Evolutionary conservation across 2,113 vertebrate genomes (phyloP), one percentile per base, ranked within the genome.

Genomic region (Zosterops hypoxanthus): DNA sequence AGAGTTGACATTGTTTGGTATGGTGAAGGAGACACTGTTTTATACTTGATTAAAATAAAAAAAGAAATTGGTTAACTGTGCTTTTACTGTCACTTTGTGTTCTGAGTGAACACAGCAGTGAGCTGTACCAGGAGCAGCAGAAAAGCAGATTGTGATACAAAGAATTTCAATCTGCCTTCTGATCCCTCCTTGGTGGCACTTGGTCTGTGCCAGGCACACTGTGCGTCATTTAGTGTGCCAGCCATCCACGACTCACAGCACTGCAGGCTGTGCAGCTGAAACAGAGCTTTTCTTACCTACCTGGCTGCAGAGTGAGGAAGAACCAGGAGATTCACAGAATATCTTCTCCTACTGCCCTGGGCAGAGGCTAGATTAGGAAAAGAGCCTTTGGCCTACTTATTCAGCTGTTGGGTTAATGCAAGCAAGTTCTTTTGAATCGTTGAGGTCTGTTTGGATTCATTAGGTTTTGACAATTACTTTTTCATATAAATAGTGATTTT

Each of bases 81-180:
- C 36, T 90, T 82, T 47, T 91, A 63, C 53, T 76, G 29, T 72
- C 0, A 0, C 75, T 88, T 73, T 88, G 63, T 85, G 59, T 31
- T 83, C 52, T 88, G 76, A 78, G 47, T 39, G 39, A 39, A 39
- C 39, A 39, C 39, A 39, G 39, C 94, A 88, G 17, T n/a, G 61
- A 69, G 79, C 50, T 78, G 82, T 96, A 93, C 94, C 87, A 96
- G 71, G 90, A 95, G 55, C 82, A 90, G 78, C 63, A 47, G 47
- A 81, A 47, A 75, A 95, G 64, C 63, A 92, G 82, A 92, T 34
- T 82, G 63, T 90, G 71, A 66, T 34, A 85, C 47, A 59, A 92
- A 70, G 68, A 81, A 66, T 92, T 83, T 66, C 92, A 88, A 1
- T 83, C 82, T 94, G 66, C 66, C 47, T 82, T 55, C 92, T 68